Evolutionary conservation across 2,888 invertebrate genomes (phyloP), one percentile per base, ranked within the genome.

Genomic region (Malthinus seriepunctatus): DNA sequence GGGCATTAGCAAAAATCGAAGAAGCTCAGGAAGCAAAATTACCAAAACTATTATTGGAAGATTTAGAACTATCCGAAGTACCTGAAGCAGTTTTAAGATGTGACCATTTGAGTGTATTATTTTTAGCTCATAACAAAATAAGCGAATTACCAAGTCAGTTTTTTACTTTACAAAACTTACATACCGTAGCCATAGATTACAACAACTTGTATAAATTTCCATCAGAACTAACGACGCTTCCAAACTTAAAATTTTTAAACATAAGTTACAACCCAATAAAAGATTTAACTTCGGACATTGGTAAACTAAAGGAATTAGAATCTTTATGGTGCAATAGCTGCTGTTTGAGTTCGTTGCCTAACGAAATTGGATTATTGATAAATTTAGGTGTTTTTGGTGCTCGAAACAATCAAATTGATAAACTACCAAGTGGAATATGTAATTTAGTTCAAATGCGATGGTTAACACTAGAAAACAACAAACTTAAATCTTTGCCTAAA

Each of bases 301-400:
- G 86, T 3, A 79, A 82, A 45, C 76, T 88, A 45, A 81, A 80
- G 38, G 81, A 81, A 63, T 73, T 88, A 49, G 86, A 88, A 72
- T 84, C 84, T 1, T 82, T 88, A 65, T 88, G 88, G 88, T 86
- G 88, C 70, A 88, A 88, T 69, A 83, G 78, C 50, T 81, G 82
- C 4, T 83, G 83, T 3, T 72, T 88, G 14, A 74, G 75, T 10
- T 78, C 79, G 63, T 79, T 88, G 47, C 88, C 88, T 0, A 80
- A 81, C 45, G 86, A 86, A 73, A 83, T 88, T 45, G 83, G 84
- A 1, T 83, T 83, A 67, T 80, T 88, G 60, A 75, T 78, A 34
- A 82, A 82, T 56, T 73, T 88, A 33, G 85, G 88, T 65, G 88
- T 87, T 4, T 82, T 88, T 68, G 88, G 88, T 10, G 86, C 86